These are phyloP conservation scores for Blastomussa wellsi DNA, from an alignment of 92 coral and sea anemone genomes.

Conservation along the genomic window DNA sequence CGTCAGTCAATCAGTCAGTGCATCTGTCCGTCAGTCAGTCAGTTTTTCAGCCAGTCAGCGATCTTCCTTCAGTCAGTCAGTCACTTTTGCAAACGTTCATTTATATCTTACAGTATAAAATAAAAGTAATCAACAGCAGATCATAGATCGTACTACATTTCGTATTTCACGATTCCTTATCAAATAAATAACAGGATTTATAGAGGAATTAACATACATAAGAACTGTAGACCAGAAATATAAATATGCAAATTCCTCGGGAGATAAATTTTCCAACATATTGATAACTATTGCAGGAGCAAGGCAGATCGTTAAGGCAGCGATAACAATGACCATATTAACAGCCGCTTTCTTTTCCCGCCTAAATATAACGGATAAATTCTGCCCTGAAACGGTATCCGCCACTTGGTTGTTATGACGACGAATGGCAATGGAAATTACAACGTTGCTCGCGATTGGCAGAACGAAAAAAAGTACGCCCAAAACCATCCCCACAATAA, in stretches of 20 bases:
- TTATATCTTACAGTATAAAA: too few relatives aligned
- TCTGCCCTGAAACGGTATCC: background rate
- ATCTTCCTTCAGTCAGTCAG: too few relatives aligned
- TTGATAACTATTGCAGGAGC: background rate
- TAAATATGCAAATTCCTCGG: background rate
- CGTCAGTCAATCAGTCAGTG: background rate
- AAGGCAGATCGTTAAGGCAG: background rate
- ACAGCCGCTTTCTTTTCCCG: background rate
- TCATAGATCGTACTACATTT: background rate
- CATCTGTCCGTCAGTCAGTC: too few relatives aligned
- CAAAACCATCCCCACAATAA: background rate
- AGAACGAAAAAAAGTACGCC: background rate
- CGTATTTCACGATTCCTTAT: background rate
- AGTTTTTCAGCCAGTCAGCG: too few relatives aligned
- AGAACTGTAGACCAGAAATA: background rate
- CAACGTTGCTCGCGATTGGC: slow-evolving; percentile 4
- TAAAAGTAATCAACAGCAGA: background rate
- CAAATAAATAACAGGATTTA: slow-evolving; percentile 9
- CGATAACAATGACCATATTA: background rate
- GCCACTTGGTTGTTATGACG: background rate
- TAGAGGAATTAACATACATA: background rate
- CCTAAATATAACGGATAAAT: background rate
- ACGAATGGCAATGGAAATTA: slow-evolving; percentile 1
- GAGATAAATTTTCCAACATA: background rate
- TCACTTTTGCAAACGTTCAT: too few relatives aligned